Evolutionary conservation across 30 jellyfish, hydroid and myxozoan species (phyloP), one percentile per base, ranked within the genome.

Genomic region (Morbakka virulenta): DNA sequence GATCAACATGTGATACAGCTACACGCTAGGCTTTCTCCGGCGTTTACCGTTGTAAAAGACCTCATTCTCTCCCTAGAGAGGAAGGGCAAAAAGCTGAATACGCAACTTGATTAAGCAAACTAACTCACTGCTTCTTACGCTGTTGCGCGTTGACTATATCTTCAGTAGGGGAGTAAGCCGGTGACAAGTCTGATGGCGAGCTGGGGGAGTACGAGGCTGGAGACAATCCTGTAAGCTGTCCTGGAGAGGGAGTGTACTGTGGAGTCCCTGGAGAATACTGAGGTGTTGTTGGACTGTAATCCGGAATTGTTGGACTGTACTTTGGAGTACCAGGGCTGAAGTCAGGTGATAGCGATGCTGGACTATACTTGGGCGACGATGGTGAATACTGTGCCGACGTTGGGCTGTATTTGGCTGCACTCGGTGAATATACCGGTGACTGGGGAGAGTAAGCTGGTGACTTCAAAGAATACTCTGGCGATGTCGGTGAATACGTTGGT

Each of bases 401-500:
- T 32, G 97, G 97, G 25, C 93, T 69, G 62, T 91, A 91, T 32
- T 68, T 67, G 14, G 98, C 96, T 26, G 96, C 64, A 24, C 96
- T 72, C 9, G 98, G 98, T n/a, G 96, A 85, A 82, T 91, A 91
- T 26, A 74, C 68, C 26, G 96, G 96, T 28, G 97, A 87, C 27
- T 88, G 57, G 0, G 98, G 98, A 3, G 98, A 84, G 62, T 91
- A 91, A 6, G 31, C 83, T 21, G 98, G 95, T 2, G 96, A 84
- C 30, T 91, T 4, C 13, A 96, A 96, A 27, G 98, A 92, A 77
- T 92, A 92, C 0, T 88, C 64, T 9, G 98, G 98, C 23, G 98
- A 84, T 22, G 94, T 86, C 2, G 98, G 98, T 36, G 95, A 76
- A 93, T 92, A 92, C 35, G 85, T 69, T 48, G 98, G 98, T 0